Evolutionary conservation across 2,113 vertebrate species (phyloP).

Genomic region (Lampris megalopsis): DNA sequence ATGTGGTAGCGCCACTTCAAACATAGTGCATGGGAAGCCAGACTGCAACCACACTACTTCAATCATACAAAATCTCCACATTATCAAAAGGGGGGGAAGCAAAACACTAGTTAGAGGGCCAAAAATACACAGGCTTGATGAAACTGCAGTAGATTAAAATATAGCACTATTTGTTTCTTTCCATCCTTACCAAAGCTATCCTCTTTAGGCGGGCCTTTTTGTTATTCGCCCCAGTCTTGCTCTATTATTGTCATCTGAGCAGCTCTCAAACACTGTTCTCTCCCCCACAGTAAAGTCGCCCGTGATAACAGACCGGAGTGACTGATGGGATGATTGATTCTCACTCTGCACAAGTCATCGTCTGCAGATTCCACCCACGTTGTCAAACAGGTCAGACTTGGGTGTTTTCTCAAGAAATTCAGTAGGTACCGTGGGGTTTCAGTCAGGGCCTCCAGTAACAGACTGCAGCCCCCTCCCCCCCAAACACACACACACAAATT

Average conservation of each 20-base stretch:
- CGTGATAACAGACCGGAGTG: conserved; percentile 16
- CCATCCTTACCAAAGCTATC: neutral
- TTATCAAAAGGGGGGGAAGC: neutral
- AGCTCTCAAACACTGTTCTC: conserved; percentile 34
- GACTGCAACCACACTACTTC: neutral
- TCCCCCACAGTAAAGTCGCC: conserved; percentile 49
- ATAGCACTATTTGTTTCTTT: neutral
- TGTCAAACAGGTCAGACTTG: neutral
- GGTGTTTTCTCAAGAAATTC: too few relatives aligned
- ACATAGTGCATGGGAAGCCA: neutral
- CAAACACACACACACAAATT: too few relatives aligned
- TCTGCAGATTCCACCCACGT: conserved; percentile 23
- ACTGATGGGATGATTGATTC: conserved; percentile 51
- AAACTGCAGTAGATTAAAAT: conserved; percentile 1
- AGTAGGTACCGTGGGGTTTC: too few relatives aligned
- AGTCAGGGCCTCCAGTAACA: too few relatives aligned
- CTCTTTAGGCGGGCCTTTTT: conserved; percentile 20
- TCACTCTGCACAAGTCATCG: conserved; percentile 28
- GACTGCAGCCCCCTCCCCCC: too few relatives aligned
- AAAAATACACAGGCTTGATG: neutral
- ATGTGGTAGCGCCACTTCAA: neutral
- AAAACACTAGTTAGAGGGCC: neutral
- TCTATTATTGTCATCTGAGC: conserved; percentile 42
- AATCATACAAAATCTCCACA: neutral
- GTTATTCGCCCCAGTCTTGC: conserved; percentile 21